Evolutionary conservation across 2,888 invertebrate genomes (phyloP), one percentile per base, ranked within the genome.

Genomic region (Rhogogaster chlorosoma): DNA sequence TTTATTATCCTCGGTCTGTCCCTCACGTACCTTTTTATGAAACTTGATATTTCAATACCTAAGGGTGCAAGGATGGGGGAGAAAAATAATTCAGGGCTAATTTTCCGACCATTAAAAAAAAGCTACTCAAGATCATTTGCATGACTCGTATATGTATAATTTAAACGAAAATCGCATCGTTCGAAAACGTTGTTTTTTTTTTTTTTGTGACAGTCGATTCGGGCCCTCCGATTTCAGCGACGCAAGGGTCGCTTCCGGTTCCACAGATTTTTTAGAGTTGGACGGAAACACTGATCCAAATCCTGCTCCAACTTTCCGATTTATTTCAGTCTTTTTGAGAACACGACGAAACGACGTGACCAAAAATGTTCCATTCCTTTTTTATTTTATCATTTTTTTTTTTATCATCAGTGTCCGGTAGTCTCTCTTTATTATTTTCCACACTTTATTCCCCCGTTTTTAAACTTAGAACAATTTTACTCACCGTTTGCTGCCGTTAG

Each of bases 401-500:
- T 36, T 45, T 38, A n/a, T 42, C 26, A 29, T 26, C 36, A 45
- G 45, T 12, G 45, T 45, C 45, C 45, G 15, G 45, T 45, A 42
- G 45, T 45, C 45, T 26, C 29, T 42, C 0, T 45, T 75, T 15
- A 10, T 0, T 22, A 12, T 45, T 42, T 22, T 45, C 22, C 4
- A 36, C 15, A n/a, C 29, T 53, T 53, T 53, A 45, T 42, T 42
- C 12, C 12, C 12, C 1, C 10, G 32, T 36, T 38, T 82, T 70
- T 83, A 22, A 22, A 6, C 15, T 78, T 78, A 32, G 32, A 57
- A n/a, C 38, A 38, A 26, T 10, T 80, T 80, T 80, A 80, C 80
- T 80, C 80, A 92, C 92, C 93, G 89, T 85, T 87, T 92, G 90
- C 91, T 90, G 93, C 92, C 90, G 93, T 93, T 90, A 93, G 90